Evolutionary conservation across 2,888 invertebrate genomes (phyloP).

Genomic region (Sphinx pinastri): DNA sequence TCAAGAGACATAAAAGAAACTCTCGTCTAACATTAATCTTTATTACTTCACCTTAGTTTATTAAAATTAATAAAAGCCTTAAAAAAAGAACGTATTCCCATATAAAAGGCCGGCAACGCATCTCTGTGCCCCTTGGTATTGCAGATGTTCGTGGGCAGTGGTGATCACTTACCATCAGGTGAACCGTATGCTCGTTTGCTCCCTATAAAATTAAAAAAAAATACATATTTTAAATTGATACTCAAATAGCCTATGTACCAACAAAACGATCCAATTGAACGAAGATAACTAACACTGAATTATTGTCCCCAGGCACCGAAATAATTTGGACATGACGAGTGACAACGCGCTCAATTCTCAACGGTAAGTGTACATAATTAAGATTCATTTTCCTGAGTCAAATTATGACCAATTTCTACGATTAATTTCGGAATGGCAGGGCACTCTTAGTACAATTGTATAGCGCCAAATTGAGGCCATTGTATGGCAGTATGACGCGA

Average conservation of each 20-base stretch:
- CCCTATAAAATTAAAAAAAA: too few relatives aligned
- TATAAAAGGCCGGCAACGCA: too few relatives aligned
- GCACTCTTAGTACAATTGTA: neutral
- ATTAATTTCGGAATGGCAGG: constrained; percentile 9
- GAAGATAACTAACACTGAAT: constrained; percentile 24
- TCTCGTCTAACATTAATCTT: too few relatives aligned
- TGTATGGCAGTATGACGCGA: neutral
- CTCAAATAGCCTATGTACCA: neutral
- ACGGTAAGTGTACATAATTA: constrained; percentile 55
- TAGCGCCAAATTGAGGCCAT: neutral
- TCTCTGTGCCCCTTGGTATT: too few relatives aligned
- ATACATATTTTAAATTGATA: constrained; percentile 4
- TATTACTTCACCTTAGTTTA: neutral
- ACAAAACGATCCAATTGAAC: neutral
- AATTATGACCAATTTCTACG: neutral
- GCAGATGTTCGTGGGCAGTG: too few relatives aligned
- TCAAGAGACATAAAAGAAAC: too few relatives aligned
- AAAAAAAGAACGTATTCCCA: too few relatives aligned
- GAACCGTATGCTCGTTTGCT: too few relatives aligned
- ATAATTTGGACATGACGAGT: constrained; percentile 59
- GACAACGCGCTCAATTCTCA: constrained; percentile 76
- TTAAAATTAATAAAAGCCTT: neutral
- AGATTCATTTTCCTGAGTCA: constrained; percentile 11
- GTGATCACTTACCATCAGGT: too few relatives aligned
- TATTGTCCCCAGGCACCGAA: constrained; percentile 55